Evolutionary conservation across 37 sponge, comb jelly and placozoan genomes (phyloP).

Genomic region (Mnemiopsis leidyi): DNA sequence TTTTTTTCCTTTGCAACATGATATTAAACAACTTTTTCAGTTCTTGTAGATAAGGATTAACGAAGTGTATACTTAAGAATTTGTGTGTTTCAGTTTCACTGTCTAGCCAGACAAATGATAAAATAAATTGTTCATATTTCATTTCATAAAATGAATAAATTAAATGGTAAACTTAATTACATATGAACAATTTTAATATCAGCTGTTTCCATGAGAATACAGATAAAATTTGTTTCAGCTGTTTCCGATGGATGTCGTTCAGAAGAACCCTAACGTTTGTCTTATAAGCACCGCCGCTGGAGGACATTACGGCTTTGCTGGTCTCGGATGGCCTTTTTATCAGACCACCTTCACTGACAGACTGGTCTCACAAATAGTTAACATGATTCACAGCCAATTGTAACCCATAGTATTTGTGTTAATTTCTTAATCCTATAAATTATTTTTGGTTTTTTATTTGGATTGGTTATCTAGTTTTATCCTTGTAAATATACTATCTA

Average conservation of each 20-base stretch:
- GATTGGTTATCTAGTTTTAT: not conserved
- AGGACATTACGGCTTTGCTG: slow-evolving; percentile 55
- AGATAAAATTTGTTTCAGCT: no score
- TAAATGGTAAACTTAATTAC: no score
- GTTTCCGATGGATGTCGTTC: slow-evolving; percentile 5
- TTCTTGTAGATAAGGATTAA: no score
- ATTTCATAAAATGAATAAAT: no score
- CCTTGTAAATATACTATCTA: not conserved
- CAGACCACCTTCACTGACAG: slow-evolving; percentile 2
- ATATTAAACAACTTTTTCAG: no score
- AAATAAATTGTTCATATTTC: no score
- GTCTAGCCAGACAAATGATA: no score
- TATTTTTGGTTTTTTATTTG: not conserved
- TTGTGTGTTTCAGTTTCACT: no score
- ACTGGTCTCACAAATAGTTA: not conserved
- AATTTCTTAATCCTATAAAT: not conserved
- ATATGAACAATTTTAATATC: no score
- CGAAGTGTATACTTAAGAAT: no score
- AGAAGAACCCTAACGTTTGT: slow-evolving; percentile 40
- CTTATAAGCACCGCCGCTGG: slow-evolving; percentile 17
- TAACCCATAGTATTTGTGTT: not conserved
- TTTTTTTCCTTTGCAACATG: no score
- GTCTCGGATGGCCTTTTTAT: slow-evolving; percentile 43
- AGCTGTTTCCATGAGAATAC: no score
- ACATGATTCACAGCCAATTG: not conserved